Conservation (phyloP, 2,888 invertebrate species). For the Imbricaverruca yamaguchii region DNA sequence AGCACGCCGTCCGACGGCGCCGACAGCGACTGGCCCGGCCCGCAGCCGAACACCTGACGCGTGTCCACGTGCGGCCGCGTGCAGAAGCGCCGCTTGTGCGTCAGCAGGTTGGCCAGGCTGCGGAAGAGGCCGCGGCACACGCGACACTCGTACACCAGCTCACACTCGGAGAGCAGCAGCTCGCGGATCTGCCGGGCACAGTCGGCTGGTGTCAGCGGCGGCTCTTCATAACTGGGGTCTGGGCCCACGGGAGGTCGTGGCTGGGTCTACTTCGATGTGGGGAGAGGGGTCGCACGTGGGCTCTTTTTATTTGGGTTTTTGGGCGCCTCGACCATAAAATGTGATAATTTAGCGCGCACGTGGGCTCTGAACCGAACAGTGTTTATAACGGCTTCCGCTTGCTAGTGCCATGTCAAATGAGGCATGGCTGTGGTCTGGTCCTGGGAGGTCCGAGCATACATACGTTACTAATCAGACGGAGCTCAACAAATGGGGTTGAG, state of each 20-base stretch:
- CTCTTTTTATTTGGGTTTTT: no score
- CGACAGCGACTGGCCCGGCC: constrained; percentile 11
- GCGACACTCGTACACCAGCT: constrained; percentile 80
- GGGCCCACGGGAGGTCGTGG: neutral
- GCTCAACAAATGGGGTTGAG: no score
- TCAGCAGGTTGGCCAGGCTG: constrained; percentile 76
- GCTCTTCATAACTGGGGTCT: neutral
- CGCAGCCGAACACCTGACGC: constrained; percentile 2
- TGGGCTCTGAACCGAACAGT: no score
- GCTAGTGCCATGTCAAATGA: no score
- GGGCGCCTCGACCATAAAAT: no score
- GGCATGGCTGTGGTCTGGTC: no score
- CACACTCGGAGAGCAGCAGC: constrained; percentile 73
- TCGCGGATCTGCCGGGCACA: constrained; percentile 56
- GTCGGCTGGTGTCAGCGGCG: neutral
- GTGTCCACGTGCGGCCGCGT: neutral
- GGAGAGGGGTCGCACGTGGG: no score
- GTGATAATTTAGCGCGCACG: no score
- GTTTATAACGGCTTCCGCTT: no score
- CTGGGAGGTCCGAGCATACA: no score
- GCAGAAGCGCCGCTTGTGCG: constrained; percentile 72
- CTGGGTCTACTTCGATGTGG: no score
- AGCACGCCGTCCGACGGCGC: neutral
- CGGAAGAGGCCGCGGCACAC: constrained; percentile 78
- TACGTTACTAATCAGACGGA: no score